Evolutionary conservation across 2,113 vertebrate species (phyloP).

Genomic region (Rhinolophus ferrumequinum): DNA sequence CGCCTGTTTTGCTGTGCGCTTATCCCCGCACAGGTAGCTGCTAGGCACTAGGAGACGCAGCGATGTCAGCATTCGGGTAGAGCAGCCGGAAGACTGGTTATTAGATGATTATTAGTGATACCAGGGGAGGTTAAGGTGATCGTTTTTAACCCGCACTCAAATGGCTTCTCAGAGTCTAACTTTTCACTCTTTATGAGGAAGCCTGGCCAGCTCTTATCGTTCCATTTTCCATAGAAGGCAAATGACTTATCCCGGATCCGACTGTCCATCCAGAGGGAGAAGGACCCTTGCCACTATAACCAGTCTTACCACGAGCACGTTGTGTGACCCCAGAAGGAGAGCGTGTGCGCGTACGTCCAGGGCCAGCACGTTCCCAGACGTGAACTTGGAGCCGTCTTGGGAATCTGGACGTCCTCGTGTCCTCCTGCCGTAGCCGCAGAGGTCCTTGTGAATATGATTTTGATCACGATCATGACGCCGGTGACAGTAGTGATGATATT

Average conservation of each 20-base stretch:
- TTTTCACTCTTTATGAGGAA: neutral
- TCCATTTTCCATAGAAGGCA: neutral
- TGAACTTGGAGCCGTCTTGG: neutral
- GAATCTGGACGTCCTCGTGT: neutral
- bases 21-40: too few relatives aligned
- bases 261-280: neutral
- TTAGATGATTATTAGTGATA: neutral
- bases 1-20: neutral
- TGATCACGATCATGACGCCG: neutral
- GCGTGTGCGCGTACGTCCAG: neutral
- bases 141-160: neutral
- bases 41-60: neutral
- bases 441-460: neutral
- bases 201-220: neutral
- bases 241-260: neutral
- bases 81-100: neutral
- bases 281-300: neutral
- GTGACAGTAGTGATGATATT: neutral
- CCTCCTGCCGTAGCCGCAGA: neutral
- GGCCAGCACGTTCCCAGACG: too few relatives aligned
- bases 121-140: neutral
- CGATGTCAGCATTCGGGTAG: accelerated
- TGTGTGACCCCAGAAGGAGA: neutral
- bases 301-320: neutral
- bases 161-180: neutral